Base-by-base conservation (phyloP, 2,888 invertebrate species). In the Orthosia gracilis region DNA sequence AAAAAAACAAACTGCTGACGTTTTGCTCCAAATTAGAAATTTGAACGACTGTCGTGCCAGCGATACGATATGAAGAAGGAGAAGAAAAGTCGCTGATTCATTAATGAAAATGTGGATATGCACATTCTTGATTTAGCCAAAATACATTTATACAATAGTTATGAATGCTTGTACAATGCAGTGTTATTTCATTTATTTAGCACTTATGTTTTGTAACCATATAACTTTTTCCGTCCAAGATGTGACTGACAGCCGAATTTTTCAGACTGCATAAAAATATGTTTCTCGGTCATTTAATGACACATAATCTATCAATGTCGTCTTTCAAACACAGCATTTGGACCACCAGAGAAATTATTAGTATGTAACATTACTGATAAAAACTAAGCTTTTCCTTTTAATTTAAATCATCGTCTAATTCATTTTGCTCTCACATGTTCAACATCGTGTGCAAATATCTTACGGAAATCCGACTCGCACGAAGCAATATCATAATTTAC, bases 391-490 rank as follows among this genome's bases (percentile, higher is more conserved):
- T 62, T 57, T 49, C 3, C 5, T 66, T 40, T 49, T 40, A n/a
- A n/a, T 49, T 62, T 21, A 12, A 23, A 62, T 49, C 31, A 66
- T 21, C 4, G 1, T 72, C 52, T 12, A 1, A 54, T 45, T 54
- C 12, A 61, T 50, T 66, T 40, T 18, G 2, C 12, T 50, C 31
- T 21, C 18, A 21, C 15, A 26, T 61, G 18, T 12, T 17, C 13
- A 31, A 13, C 12, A 18, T 11, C n/a, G 40, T 26, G 18, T 26
- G 21, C n/a, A 73, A 62, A 78, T 62, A 40, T 45, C 18, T 50
- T 58, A 4, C 23, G 2, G 2, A 58, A 63, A 52, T 65, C 0
- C 2, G 7, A 21, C 40, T 66, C 9, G 12, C 12, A 4, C 9
- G 13, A 13, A 23, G 13, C 3, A 50, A 47, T 54, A 11, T 5